Conservation (phyloP, 2,113 vertebrate genomes). For the Gallinago jamesoni region DNA sequence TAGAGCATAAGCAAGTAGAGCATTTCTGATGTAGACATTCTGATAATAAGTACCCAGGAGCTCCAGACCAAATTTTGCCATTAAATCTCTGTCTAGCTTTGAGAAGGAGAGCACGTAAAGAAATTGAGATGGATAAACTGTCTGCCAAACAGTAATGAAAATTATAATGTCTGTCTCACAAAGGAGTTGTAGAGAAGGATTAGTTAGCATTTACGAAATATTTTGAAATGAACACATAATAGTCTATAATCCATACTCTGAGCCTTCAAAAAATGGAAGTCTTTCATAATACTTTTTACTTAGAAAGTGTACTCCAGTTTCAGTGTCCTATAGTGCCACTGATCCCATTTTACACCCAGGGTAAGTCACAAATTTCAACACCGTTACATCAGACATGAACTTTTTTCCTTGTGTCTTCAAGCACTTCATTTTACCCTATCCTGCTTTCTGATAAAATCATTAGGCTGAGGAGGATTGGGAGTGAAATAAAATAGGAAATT, state of each 20-base stretch:
- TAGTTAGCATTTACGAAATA: neutral
- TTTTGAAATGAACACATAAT: neutral
- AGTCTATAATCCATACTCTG: neutral
- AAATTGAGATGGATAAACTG: neutral
- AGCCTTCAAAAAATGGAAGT: neutral
- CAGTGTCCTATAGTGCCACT: neutral
- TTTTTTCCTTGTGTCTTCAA: neutral
- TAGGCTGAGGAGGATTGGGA: neutral
- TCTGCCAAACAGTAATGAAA: neutral
- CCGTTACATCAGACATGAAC: neutral
- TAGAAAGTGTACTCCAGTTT: neutral
- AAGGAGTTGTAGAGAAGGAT: neutral
- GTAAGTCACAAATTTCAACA: neutral
- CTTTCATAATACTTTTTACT: neutral
- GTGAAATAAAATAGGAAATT: slow-evolving; percentile 15
- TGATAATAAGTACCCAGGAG: neutral
- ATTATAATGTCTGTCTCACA: neutral
- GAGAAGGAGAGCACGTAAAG: neutral
- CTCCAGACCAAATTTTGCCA: neutral
- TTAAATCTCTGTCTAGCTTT: neutral
- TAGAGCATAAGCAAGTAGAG: neutral
- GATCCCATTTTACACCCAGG: neutral
- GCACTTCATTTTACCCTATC: neutral
- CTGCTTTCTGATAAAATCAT: slow-evolving; percentile 17
- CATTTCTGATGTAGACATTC: neutral